phyloP scores from a whole-genome alignment of 2,888 invertebrate species.

The Dynastes tityus region DNA sequence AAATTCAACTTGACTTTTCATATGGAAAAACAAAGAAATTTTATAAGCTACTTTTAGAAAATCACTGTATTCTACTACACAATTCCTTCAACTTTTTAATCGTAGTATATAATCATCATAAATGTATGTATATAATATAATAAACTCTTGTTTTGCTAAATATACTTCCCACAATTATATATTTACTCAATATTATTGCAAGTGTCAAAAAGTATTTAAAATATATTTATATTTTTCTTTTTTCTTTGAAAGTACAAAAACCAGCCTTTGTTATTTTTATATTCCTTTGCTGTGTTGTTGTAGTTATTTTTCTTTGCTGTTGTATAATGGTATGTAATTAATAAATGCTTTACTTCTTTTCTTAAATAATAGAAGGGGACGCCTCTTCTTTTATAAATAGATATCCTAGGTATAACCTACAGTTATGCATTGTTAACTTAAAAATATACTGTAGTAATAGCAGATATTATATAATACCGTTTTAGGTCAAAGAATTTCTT shows the following conservation, averaged over 20 bases:
- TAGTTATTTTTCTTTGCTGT: not conserved
- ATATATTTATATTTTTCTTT: conserved; percentile 60
- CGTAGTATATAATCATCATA: conserved; percentile 10
- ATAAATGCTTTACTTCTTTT: not conserved
- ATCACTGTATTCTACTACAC: not conserved
- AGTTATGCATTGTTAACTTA: conserved; percentile 29
- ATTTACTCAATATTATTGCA: conserved; percentile 65
- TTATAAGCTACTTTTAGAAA: too few species aligned
- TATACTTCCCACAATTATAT: conserved; percentile 59
- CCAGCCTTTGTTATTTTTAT: conserved; percentile 50
- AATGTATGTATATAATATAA: conserved; percentile 20
- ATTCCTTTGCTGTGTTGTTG: not conserved
- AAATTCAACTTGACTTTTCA: too few species aligned
- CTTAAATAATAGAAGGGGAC: not conserved
- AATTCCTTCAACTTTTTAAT: not conserved
- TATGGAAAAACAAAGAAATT: too few species aligned
- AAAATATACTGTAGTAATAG: conserved; percentile 15
- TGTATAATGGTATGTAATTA: not conserved
- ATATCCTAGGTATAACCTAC: conserved; percentile 16
- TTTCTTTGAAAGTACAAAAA: conserved; percentile 51
- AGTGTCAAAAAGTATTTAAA: conserved; percentile 67
- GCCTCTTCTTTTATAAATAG: not conserved
- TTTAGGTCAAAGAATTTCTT: conserved; percentile 10
- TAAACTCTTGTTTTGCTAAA: conserved; percentile 27
- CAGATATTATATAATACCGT: conserved; percentile 25